Evolutionary conservation across 2,888 invertebrate species (phyloP).

Genomic region (Ormyrus labotus): DNA sequence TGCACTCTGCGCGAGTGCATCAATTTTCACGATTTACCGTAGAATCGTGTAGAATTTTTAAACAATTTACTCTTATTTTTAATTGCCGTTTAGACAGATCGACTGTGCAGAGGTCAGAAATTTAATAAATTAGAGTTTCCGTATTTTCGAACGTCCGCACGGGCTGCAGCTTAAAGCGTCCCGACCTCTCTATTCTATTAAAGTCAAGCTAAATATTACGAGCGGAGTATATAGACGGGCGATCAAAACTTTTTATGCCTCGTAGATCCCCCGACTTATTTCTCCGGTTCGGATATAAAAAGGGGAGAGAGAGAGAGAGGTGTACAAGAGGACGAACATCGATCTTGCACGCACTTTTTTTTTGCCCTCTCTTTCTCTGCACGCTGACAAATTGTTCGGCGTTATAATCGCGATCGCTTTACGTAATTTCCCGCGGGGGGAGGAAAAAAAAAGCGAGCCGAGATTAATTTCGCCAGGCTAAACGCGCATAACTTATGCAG

Average conservation of each 20-base stretch:
- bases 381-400: conserved; percentile 34
- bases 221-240: not conserved
- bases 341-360: conserved; percentile 38
- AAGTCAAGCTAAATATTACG: conserved; percentile 14
- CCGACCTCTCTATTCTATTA: conserved; percentile 19
- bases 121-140: too few relatives aligned
- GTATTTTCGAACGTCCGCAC: too few relatives aligned
- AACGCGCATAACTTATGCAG: too few relatives aligned
- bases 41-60: too few relatives aligned
- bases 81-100: not conserved
- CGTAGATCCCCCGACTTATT: conserved; percentile 2
- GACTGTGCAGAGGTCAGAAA: not conserved
- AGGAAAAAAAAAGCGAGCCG: too few relatives aligned
- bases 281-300: not conserved
- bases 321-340: conserved; percentile 24
- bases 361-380: not conserved
- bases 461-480: too few relatives aligned
- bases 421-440: not conserved
- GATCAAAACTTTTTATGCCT: conserved; percentile 28
- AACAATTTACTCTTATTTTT: too few relatives aligned
- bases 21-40: not conserved
- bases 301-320: not conserved
- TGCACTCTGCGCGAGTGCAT: not conserved
- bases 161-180: too few relatives aligned
- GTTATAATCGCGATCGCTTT: conserved; percentile 12